phyloP scores from a whole-genome alignment of 2,888 invertebrate genomes.

The Melinaea marsaeus region DNA sequence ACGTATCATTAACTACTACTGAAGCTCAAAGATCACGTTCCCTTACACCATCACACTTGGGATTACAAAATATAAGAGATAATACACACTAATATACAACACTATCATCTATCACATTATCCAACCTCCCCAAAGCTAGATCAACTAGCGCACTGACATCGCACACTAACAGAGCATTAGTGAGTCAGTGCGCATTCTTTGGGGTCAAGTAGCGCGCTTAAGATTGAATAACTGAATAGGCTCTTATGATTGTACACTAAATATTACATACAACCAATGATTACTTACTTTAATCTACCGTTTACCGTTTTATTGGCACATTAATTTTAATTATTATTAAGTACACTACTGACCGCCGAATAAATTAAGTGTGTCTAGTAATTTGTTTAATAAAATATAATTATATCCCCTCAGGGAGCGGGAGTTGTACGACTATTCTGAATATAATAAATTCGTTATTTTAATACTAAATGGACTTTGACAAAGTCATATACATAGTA shows the following conservation, averaged over 20 bases:
- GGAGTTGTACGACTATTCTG: not conserved
- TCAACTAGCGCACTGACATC: not conserved
- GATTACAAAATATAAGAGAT: not conserved
- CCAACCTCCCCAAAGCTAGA: not conserved
- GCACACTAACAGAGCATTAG: too few species aligned
- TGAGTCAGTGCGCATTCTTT: too few species aligned
- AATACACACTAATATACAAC: not conserved
- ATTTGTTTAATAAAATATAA: constrained; percentile 5
- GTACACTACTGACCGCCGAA: not conserved
- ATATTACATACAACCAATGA: too few species aligned
- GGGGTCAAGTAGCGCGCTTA: too few species aligned
- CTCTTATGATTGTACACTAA: too few species aligned
- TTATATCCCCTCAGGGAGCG: constrained; percentile 15
- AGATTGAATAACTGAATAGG: too few species aligned
- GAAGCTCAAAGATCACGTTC: constrained; percentile 2
- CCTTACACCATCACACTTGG: constrained; percentile 1
- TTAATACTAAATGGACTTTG: not conserved
- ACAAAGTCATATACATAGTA: not conserved
- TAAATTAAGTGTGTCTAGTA: not conserved
- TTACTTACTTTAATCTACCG: not conserved
- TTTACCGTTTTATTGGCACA: constrained; percentile 2
- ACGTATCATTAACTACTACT: not conserved
- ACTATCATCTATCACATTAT: not conserved
- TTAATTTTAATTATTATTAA: not conserved
- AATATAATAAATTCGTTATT: constrained; percentile 3